Conservation (phyloP, 2,113 vertebrate genomes). For the pig (Sus scrofa) region T2T-Sscrofa CM000812.6:160163001-160163500, state of each 20-base stretch:
- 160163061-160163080: accelerated
- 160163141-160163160: no score
- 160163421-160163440: constrained; percentile 79
- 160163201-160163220: not conserved
- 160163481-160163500: constrained; percentile 58
- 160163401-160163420: not conserved
- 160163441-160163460: not conserved
- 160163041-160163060: not conserved
- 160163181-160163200: accelerated
- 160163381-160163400: constrained; percentile 82
- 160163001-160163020: not conserved
- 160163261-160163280: not conserved
- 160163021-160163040: not conserved
- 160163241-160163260: accelerated
- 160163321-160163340: accelerated
- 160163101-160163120: accelerated
- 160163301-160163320: accelerated
- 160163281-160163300: no score
- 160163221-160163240: not conserved
- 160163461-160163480: constrained; percentile 82
- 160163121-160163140: accelerated
- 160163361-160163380: constrained; percentile 36
- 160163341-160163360: not conserved
- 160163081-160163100: not conserved
- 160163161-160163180: accelerated